phyloP scores from a whole-genome alignment of 2,888 invertebrate genomes.

The Campoletis raptor region DNA sequence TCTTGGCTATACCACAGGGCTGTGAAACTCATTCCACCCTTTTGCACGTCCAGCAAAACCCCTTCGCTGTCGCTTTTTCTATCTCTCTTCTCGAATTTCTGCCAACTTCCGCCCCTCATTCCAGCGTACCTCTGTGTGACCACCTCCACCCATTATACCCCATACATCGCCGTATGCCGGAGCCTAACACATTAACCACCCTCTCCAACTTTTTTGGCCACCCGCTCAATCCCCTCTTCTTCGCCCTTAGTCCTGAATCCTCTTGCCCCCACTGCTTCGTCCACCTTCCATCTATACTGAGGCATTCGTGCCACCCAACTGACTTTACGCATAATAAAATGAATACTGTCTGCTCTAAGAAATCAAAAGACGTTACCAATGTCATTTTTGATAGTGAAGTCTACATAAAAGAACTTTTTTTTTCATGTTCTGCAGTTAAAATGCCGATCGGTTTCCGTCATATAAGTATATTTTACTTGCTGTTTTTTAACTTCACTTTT shows the following conservation, averaged over 20 bases:
- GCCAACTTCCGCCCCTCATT: slow-evolving; percentile 69
- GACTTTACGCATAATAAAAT: slow-evolving; percentile 49
- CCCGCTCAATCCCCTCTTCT: slow-evolving; percentile 22
- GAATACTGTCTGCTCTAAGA: slow-evolving; percentile 19
- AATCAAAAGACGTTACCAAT: slow-evolving; percentile 21
- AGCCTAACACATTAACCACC: slow-evolving; percentile 45
- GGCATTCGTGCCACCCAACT: slow-evolving; percentile 46
- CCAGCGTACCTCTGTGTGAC: slow-evolving; percentile 50
- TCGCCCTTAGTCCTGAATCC: slow-evolving; percentile 14
- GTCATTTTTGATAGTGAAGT: background rate
- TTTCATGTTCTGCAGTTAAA: background rate
- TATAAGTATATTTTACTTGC: slow-evolving; percentile 7
- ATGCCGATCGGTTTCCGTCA: background rate
- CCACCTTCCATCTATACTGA: slow-evolving; percentile 41
- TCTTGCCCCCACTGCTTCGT: slow-evolving; percentile 6
- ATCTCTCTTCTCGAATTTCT: slow-evolving; percentile 59
- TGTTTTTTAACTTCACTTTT: slow-evolving; percentile 45
- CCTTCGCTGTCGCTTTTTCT: slow-evolving; percentile 54
- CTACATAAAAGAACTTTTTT: background rate
- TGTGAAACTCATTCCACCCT: slow-evolving; percentile 56
- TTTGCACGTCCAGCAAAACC: slow-evolving; percentile 30
- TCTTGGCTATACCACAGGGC: slow-evolving; percentile 45
- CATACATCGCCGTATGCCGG: slow-evolving; percentile 65
- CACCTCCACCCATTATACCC: slow-evolving; percentile 52
- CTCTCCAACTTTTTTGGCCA: slow-evolving; percentile 61